These are phyloP conservation scores for Lanius collurio DNA, from an alignment of 2,113 vertebrate species.

Conservation along the genomic window DNA sequence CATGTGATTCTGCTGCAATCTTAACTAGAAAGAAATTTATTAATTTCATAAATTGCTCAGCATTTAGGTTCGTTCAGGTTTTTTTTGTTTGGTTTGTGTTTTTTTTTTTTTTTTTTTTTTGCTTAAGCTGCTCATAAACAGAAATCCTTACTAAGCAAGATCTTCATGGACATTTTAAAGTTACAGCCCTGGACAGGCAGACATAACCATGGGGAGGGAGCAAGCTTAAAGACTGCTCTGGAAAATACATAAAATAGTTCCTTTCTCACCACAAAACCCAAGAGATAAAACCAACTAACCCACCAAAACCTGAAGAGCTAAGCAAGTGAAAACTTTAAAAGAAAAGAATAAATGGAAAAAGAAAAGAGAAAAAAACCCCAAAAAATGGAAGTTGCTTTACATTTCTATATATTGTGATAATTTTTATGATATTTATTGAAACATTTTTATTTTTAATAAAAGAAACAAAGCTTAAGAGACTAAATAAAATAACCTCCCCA, in stretches of 20 bases:
- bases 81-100: background rate
- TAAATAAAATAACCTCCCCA: constrained; percentile 63
- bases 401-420: background rate
- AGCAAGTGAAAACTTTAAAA: background rate
- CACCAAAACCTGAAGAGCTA: background rate
- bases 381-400: background rate
- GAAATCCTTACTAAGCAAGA: background rate
- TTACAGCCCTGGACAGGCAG: background rate
- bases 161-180: background rate
- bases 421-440: constrained; percentile 58
- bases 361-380: background rate
- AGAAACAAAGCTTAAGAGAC: background rate
- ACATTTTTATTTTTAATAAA: background rate
- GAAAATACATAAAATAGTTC: background rate
- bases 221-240: background rate
- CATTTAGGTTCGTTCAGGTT: background rate
- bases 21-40: background rate
- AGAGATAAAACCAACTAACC: background rate
- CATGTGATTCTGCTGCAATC: background rate
- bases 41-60: background rate
- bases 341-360: background rate
- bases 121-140: background rate
- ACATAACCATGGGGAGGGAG: background rate
- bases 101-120: background rate
- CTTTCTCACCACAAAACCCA: background rate